A percentile compares a stretch with the other conserved stretches of the same genome.
Evolutionary conservation across 2,888 invertebrate species (phyloP).

Genomic region (Drosophila colorata): DNA sequence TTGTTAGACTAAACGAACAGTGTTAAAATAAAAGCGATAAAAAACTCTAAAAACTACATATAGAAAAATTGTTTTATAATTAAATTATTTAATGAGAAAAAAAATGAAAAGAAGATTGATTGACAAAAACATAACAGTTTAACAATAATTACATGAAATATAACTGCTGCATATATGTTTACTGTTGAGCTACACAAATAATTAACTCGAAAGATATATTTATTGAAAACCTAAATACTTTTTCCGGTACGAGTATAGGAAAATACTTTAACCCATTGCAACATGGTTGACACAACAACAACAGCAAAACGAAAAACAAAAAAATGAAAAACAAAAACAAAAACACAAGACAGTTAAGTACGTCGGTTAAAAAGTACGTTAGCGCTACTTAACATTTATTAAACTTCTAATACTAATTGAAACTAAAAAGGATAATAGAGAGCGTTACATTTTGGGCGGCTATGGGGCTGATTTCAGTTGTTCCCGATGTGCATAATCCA

Average conservation of each 20-base stretch:
- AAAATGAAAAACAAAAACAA: background rate
- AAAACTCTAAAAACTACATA: slow-evolving; percentile 43
- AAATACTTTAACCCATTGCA: slow-evolving; percentile 14
- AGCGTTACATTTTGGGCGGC: slow-evolving; percentile 26
- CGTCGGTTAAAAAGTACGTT: slow-evolving; percentile 32
- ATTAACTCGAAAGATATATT: slow-evolving; percentile 70
- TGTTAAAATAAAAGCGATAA: slow-evolving; percentile 44
- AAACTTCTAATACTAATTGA: slow-evolving; percentile 42
- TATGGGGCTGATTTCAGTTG: slow-evolving; percentile 37
- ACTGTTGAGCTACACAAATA: slow-evolving; percentile 71
- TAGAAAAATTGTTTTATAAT: slow-evolving; percentile 75
- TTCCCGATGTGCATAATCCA: slow-evolving; percentile 25
- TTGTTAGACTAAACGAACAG: slow-evolving; percentile 49
- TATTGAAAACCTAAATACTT: slow-evolving; percentile 58
- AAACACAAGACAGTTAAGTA: slow-evolving; percentile 41
- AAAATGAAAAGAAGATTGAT: slow-evolving; percentile 31
- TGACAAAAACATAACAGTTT: slow-evolving; percentile 47
- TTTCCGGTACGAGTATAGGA: slow-evolving; percentile 31
- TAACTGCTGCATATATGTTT: slow-evolving; percentile 74
- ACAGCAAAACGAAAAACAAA: slow-evolving; percentile 5
- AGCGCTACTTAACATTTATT: slow-evolving; percentile 46
- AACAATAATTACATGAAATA: slow-evolving; percentile 54
- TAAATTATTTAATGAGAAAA: slow-evolving; percentile 58
- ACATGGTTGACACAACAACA: slow-evolving; percentile 32
- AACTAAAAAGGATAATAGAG: slow-evolving; percentile 17